Conservation (phyloP, 2,797 vertebrate genomes). For the Mallotus villosus region DNA sequence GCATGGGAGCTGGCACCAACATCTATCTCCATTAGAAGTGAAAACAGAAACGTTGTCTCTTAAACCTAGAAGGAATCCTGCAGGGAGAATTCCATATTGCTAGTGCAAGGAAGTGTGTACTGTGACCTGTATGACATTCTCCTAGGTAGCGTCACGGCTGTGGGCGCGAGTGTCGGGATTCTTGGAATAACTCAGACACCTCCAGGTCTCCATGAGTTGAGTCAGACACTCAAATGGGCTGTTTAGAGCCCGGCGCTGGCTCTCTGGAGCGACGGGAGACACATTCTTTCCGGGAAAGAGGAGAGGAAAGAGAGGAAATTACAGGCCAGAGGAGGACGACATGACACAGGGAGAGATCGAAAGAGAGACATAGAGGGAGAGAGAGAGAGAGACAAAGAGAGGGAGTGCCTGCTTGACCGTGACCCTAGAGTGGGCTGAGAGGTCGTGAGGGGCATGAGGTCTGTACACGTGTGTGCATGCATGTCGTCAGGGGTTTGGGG, state of each 20-base stretch:
- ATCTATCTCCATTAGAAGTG: too few relatives aligned
- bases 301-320: slow-evolving; percentile 69
- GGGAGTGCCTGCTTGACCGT: slow-evolving; percentile 69
- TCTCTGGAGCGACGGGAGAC: slow-evolving; percentile 59
- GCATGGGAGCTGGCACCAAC: too few relatives aligned
- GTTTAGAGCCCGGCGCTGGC: slow-evolving; percentile 59
- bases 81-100: slow-evolving; percentile 7
- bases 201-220: slow-evolving; percentile 59
- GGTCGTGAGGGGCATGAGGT: slow-evolving; percentile 39
- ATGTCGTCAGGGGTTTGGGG: too few relatives aligned
- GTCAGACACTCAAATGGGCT: slow-evolving; percentile 68
- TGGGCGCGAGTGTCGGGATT: slow-evolving; percentile 63
- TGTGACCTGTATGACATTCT: slow-evolving; percentile 58
- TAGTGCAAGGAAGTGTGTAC: slow-evolving; percentile 16
- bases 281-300: slow-evolving; percentile 72
- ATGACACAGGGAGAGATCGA: slow-evolving; percentile 56
- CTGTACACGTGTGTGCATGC: slow-evolving; percentile 39
- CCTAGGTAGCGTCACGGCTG: slow-evolving; percentile 65
- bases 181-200: slow-evolving; percentile 69
- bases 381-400: neutral
- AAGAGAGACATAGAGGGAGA: slow-evolving; percentile 10
- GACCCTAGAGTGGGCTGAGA: slow-evolving; percentile 64
- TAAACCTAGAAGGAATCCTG: too few relatives aligned
- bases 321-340: slow-evolving; percentile 72
- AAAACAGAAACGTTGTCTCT: too few relatives aligned